Conservation (phyloP, 2,797 vertebrate species). For the Propithecus perrieri region DNA sequence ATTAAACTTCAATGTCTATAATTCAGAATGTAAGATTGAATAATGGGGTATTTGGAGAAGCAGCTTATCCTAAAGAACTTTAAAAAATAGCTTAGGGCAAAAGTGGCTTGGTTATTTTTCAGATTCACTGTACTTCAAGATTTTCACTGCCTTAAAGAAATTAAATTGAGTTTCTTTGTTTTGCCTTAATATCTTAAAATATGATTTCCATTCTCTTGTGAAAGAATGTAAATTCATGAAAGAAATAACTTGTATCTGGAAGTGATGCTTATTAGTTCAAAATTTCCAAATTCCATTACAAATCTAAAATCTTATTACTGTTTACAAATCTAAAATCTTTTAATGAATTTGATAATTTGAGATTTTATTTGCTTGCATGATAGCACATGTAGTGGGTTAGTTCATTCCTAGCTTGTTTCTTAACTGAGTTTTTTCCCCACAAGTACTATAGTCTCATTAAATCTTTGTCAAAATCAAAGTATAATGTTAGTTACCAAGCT, state of each 20-base stretch:
- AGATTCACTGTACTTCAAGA: slow-evolving; percentile 19
- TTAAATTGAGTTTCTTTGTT: slow-evolving; percentile 23
- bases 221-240: slow-evolving; percentile 37
- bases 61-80: slow-evolving; percentile 25
- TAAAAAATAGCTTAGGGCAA: background rate
- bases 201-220: background rate
- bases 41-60: slow-evolving; percentile 14
- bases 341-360: slow-evolving; percentile 42
- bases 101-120: slow-evolving; percentile 42
- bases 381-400: background rate
- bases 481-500: slow-evolving; percentile 20
- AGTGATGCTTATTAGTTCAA: background rate
- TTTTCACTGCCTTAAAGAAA: slow-evolving; percentile 34
- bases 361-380: background rate
- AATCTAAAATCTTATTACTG: background rate
- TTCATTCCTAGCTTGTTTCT: slow-evolving; percentile 27
- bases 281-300: slow-evolving; percentile 28
- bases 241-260: slow-evolving; percentile 27
- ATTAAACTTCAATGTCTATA: slow-evolving; percentile 31
- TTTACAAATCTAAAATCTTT: background rate
- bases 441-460: background rate
- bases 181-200: slow-evolving; percentile 44
- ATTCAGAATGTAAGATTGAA: slow-evolving; percentile 43
- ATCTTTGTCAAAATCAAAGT: slow-evolving; percentile 42
- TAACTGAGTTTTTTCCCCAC: background rate